Conservation (phyloP, 2,797 vertebrate species). For the Oreochromis grahami region DNA sequence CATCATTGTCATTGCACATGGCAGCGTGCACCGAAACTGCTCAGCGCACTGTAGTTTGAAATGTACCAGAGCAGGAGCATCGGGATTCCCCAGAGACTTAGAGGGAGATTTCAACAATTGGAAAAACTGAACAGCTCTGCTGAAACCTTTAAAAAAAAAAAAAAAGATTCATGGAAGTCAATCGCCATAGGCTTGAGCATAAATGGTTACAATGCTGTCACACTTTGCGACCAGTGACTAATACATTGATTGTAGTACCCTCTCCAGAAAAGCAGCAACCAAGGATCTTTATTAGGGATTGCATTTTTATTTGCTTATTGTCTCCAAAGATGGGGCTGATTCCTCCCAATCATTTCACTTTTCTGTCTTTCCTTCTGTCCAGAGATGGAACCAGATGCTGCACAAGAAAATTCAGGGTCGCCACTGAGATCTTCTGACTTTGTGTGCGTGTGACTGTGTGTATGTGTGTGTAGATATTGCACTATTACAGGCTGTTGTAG, state of each 20-base stretch:
- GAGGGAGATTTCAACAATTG: background rate
- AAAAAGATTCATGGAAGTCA: background rate
- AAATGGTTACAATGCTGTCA: background rate
- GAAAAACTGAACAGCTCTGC: background rate
- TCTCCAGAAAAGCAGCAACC: background rate
- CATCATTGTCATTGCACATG: background rate
- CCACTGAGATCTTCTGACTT: conserved; percentile 45
- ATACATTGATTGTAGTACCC: background rate
- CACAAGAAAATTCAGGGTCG: conserved; percentile 23
- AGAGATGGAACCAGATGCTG: conserved; percentile 57
- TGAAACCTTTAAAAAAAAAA: background rate
- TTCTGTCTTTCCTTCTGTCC: conserved; percentile 17
- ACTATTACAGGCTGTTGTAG: conserved; percentile 91
- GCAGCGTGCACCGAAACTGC: background rate
- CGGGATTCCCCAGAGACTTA: background rate
- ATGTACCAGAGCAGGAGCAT: background rate
- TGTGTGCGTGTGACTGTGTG: background rate
- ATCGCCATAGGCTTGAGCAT: background rate
- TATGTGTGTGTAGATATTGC: conserved; percentile 83
- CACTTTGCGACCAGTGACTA: background rate
- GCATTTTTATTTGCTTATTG: background rate
- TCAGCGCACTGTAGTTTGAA: background rate
- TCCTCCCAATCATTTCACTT: background rate
- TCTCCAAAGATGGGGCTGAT: background rate
- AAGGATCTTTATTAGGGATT: background rate